A percentile compares a stretch with the other conserved stretches of the same genome.
Evolutionary conservation across 2,113 vertebrate species (phyloP).

Genomic region (Plecotus auritus): DNA sequence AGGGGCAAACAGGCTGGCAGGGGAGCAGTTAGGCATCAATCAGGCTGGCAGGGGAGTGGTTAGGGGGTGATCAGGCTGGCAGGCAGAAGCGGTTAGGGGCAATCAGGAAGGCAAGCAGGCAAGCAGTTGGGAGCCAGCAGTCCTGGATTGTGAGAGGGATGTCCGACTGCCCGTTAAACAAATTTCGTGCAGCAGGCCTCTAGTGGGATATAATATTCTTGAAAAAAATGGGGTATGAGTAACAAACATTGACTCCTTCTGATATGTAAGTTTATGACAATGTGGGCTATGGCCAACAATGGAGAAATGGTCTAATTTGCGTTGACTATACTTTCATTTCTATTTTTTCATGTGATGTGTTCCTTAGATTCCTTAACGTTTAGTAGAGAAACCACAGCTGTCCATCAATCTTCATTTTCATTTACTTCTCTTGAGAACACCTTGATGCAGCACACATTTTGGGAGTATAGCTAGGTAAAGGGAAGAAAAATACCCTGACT

Average conservation of each 20-base stretch:
- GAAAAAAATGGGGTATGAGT: background rate
- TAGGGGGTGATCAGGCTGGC: too few relatives aligned
- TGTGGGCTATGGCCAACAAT: rapidly evolving
- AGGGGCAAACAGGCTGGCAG: too few relatives aligned
- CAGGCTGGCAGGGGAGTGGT: too few relatives aligned
- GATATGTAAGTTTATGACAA: background rate
- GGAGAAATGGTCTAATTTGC: background rate
- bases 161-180: too few relatives aligned
- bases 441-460: background rate
- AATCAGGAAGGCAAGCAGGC: too few relatives aligned
- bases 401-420: background rate
- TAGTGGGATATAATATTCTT: background rate
- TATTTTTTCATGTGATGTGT: background rate
- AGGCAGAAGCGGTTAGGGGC: too few relatives aligned
- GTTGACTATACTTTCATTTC: background rate
- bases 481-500: background rate
- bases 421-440: background rate
- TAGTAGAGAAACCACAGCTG: background rate
- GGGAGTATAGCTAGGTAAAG: background rate
- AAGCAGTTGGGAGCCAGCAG: too few relatives aligned
- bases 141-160: too few relatives aligned
- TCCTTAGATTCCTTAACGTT: background rate
- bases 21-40: too few relatives aligned
- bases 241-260: background rate
- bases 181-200: too few relatives aligned